phyloP scores from a whole-genome alignment of 2,113 vertebrate species.

The Toxostoma redivivum region DNA sequence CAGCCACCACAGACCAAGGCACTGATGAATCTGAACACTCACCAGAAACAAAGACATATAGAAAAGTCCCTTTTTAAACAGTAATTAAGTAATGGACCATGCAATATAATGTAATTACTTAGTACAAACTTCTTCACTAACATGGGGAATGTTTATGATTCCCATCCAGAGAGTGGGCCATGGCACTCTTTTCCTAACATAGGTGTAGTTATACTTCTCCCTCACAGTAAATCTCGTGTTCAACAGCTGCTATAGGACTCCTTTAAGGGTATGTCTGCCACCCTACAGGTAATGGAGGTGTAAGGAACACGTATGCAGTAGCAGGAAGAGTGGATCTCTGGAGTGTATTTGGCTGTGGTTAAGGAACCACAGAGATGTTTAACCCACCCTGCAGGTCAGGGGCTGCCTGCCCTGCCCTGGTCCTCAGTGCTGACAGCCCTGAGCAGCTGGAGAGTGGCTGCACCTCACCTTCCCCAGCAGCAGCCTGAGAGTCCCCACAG shows the following conservation, averaged over 20 bases:
- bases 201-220: not conserved
- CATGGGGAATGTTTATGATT: not conserved
- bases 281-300: not conserved
- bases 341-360: not conserved
- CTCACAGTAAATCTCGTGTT: not conserved
- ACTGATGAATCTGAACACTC: not conserved
- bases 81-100: not conserved
- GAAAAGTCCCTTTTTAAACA: not conserved
- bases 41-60: not conserved
- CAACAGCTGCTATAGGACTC: not conserved
- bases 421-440: accelerated
- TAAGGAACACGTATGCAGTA: not conserved
- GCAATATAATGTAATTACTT: not conserved
- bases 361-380: not conserved
- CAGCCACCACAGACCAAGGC: not conserved
- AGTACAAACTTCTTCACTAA: not conserved
- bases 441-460: not conserved
- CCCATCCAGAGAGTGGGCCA: not conserved
- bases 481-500: not conserved
- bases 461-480: not conserved
- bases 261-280: not conserved
- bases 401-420: not conserved
- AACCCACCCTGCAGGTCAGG: not conserved
- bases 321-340: not conserved
- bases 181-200: not conserved